Percentiles rank a stretch among this genome's conserved stretches.
phyloP scores from a whole-genome alignment of 1,140 invertebrate genomes.

The Drosophila albomicans region DNA sequence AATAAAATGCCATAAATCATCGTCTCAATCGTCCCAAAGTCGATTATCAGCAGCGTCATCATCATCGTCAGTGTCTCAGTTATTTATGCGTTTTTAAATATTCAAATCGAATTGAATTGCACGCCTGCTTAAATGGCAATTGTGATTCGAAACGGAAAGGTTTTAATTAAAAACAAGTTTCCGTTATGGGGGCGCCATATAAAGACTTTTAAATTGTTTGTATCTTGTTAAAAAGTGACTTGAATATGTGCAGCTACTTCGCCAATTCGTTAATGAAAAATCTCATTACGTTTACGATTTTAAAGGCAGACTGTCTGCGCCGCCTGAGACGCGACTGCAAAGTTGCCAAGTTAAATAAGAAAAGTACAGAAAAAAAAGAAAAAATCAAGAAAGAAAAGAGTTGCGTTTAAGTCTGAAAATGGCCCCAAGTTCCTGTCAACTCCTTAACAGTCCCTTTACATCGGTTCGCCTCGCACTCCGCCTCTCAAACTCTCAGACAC shows the following conservation, averaged over 20 bases:
- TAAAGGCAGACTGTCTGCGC: slow-evolving; percentile 13
- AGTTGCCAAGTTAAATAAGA: slow-evolving; percentile 70
- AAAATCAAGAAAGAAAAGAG: slow-evolving; percentile 22
- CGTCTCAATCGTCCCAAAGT: slow-evolving; percentile 45
- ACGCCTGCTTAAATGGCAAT: slow-evolving; percentile 54
- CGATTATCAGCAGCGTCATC: slow-evolving; percentile 38
- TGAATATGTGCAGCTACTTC: slow-evolving; percentile 31
- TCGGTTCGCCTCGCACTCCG: too few relatives aligned
- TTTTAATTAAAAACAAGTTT: slow-evolving; percentile 80
- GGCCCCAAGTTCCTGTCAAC: slow-evolving; percentile 38
- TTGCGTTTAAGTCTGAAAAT: slow-evolving; percentile 23
- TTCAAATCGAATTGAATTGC: slow-evolving; percentile 74
- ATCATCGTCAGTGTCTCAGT: slow-evolving; percentile 12
- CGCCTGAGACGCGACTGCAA: slow-evolving; percentile 60
- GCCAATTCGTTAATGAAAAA: slow-evolving; percentile 38
- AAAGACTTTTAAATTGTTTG: slow-evolving; percentile 36
- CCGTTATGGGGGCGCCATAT: slow-evolving; percentile 53
- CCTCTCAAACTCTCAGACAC: slow-evolving; percentile 51
- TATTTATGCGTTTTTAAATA: slow-evolving; percentile 78
- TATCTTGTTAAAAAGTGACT: slow-evolving; percentile 43
- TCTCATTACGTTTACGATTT: slow-evolving; percentile 49
- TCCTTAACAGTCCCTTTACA: slow-evolving; percentile 15
- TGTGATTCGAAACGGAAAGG: slow-evolving; percentile 59
- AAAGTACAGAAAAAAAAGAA: slow-evolving; percentile 14
- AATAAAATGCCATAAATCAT: slow-evolving; percentile 58